These are phyloP conservation scores for Coregonus clupeaformis DNA, from an alignment of 2,113 vertebrate species.

Conservation along the genomic window DNA sequence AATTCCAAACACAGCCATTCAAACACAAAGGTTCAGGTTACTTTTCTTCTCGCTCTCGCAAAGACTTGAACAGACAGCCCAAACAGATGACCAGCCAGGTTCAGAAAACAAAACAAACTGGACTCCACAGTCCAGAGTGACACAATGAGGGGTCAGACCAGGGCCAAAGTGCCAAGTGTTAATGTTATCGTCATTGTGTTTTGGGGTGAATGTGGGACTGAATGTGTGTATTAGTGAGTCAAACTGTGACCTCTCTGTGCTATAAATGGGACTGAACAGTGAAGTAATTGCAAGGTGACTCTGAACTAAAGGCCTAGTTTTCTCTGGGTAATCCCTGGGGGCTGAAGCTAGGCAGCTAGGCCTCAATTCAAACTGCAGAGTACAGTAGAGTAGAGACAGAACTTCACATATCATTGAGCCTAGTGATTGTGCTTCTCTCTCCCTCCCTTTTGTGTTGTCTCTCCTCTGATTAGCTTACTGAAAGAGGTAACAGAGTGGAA, in stretches of 20 bases:
- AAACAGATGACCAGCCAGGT: constrained; percentile 27
- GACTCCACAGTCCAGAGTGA: too few relatives aligned
- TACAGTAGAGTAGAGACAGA: background rate
- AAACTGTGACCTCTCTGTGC: background rate
- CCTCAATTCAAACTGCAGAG: background rate
- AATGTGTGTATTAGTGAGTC: background rate
- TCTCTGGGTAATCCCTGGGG: background rate
- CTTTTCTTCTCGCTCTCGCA: constrained; percentile 1
- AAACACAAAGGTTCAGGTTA: constrained; percentile 35
- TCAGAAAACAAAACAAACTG: constrained; percentile 13
- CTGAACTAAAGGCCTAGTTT: constrained; percentile 3
- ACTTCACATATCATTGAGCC: background rate
- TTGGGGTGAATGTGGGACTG: too few relatives aligned
- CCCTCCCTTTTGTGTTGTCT: background rate
- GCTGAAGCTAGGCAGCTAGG: background rate
- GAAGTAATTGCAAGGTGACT: background rate
- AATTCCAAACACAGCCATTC: constrained; percentile 26
- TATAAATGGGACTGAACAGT: constrained; percentile 2
- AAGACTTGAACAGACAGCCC: constrained; percentile 24
- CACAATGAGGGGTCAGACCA: too few relatives aligned
- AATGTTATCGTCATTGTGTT: too few relatives aligned
- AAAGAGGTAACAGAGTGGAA: background rate
- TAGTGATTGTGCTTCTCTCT: background rate
- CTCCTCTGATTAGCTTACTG: background rate
- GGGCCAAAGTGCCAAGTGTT: too few relatives aligned